Conservation (phyloP, 2,797 vertebrate species). For the Silurus aristotelis region DNA sequence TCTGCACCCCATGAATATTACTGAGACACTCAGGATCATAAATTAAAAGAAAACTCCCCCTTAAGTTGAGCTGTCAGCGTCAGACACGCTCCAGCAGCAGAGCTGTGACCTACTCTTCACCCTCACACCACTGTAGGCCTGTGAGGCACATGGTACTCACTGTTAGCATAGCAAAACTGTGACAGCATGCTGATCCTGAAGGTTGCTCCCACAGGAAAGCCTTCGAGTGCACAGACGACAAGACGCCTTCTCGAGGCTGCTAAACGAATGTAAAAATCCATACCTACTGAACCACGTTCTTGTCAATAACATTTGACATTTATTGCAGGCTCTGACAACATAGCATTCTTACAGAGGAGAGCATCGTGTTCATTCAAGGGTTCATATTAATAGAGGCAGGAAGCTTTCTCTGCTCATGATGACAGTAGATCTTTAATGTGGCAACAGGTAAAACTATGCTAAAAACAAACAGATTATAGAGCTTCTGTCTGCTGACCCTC, state of each 20-base stretch:
- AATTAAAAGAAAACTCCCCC: not conserved
- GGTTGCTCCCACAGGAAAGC: conserved; percentile 30
- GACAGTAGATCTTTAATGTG: conserved; percentile 37
- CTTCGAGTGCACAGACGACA: conserved; percentile 38
- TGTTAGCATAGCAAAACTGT: conserved; percentile 46
- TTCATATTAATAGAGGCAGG: conserved; percentile 46
- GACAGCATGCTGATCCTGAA: conserved; percentile 43
- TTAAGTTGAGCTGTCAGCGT: conserved; percentile 26
- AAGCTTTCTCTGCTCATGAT: conserved; percentile 41
- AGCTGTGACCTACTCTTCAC: conserved; percentile 31
- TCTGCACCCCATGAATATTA: not conserved
- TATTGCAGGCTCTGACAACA: conserved; percentile 51
- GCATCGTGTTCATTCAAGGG: conserved; percentile 44
- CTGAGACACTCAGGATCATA: not conserved
- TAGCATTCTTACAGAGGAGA: conserved; percentile 26
- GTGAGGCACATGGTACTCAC: conserved; percentile 11
- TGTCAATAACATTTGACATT: conserved; percentile 60
- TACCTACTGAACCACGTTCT: conserved; percentile 53
- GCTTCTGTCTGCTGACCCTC: not conserved
- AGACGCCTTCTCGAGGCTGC: conserved; percentile 47
- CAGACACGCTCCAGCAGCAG: conserved; percentile 29
- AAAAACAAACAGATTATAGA: not conserved
- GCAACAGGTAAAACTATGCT: conserved; percentile 30
- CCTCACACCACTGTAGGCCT: conserved; percentile 26
- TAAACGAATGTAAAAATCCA: conserved; percentile 61